phyloP scores from a whole-genome alignment of 1,140 invertebrate genomes.

The Dysdera silvatica region DNA sequence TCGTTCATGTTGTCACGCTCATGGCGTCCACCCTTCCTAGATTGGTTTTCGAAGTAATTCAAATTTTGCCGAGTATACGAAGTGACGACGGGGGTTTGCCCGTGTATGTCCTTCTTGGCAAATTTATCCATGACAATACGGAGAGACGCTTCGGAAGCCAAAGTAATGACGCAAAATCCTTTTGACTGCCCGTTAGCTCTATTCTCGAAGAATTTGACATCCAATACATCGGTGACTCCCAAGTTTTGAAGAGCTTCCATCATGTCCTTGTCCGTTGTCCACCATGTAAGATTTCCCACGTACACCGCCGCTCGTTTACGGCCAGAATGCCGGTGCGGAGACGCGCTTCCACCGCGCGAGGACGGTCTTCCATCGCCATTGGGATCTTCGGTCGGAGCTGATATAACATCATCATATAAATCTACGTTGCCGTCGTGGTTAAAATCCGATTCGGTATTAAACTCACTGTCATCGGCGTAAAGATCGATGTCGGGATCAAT shows the following conservation, averaged over 20 bases:
- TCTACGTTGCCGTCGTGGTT: slow-evolving; percentile 49
- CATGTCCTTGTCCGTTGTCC: slow-evolving; percentile 96
- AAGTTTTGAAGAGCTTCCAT: slow-evolving; percentile 74
- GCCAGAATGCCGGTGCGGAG: slow-evolving; percentile 16
- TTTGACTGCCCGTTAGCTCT: slow-evolving; percentile 98
- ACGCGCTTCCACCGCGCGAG: slow-evolving; percentile 16
- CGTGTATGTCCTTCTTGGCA: slow-evolving; percentile 88
- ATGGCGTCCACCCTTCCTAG: slow-evolving; percentile 39
- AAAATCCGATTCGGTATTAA: slow-evolving; percentile 63
- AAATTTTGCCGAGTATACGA: slow-evolving; percentile 87
- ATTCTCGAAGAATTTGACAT: slow-evolving; percentile 99
- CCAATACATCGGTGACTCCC: slow-evolving; percentile 87
- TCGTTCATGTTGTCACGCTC: slow-evolving; percentile 24
- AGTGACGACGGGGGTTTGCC: slow-evolving; percentile 87
- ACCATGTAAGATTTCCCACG: slow-evolving; percentile 87
- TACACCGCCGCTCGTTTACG: slow-evolving; percentile 56
- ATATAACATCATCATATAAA: slow-evolving; percentile 93
- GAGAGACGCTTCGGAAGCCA: slow-evolving; percentile 85
- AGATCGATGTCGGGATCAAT: slow-evolving; percentile 79
- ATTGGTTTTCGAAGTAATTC: slow-evolving; percentile 53
- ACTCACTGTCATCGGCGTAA: slow-evolving; percentile 91
- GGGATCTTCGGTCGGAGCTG: slow-evolving; percentile 56
- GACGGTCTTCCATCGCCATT: slow-evolving; percentile 17
- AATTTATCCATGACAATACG: slow-evolving; percentile 83
- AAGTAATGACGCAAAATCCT: slow-evolving; percentile 87